A percentile compares a stretch with the other conserved stretches of the same genome.
Evolutionary conservation across 2,113 vertebrate species (phyloP).

Genomic region (Nycticorax nycticorax): DNA sequence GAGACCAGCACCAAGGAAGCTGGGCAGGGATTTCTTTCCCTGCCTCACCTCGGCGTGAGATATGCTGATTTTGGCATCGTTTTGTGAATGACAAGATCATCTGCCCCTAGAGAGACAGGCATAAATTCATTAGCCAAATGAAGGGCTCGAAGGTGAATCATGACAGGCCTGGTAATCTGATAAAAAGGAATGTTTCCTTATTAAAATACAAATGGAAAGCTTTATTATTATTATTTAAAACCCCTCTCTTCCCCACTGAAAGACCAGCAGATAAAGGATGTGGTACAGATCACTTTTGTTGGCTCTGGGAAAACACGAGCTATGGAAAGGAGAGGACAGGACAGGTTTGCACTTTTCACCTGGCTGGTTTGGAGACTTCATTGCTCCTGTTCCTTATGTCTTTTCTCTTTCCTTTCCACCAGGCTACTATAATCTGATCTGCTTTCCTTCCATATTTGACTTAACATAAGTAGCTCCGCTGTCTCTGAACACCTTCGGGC

Average conservation of each 20-base stretch:
- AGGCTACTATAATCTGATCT: neutral
- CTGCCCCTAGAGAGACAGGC: neutral
- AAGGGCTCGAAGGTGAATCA: conserved; percentile 4
- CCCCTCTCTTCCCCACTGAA: neutral
- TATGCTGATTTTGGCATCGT: neutral
- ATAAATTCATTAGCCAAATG: conserved; percentile 46
- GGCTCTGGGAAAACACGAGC: neutral
- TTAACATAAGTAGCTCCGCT: neutral
- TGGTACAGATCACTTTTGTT: neutral
- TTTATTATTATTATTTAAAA: neutral
- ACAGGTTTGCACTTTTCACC: neutral
- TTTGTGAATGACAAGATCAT: conserved; percentile 36
- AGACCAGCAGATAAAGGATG: neutral
- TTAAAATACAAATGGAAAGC: conserved; percentile 21
- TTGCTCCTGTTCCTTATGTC: neutral
- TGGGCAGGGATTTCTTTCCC: neutral
- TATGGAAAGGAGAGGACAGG: neutral
- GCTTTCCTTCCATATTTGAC: neutral
- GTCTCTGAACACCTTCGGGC: neutral
- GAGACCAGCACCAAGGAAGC: neutral
- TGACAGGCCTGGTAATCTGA: conserved; percentile 13
- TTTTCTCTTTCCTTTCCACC: neutral
- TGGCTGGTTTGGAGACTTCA: neutral
- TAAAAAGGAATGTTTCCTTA: conserved; percentile 2
- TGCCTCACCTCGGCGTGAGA: neutral